phyloP scores from a whole-genome alignment of 2,888 invertebrate genomes.

The Ochropacha duplaris region DNA sequence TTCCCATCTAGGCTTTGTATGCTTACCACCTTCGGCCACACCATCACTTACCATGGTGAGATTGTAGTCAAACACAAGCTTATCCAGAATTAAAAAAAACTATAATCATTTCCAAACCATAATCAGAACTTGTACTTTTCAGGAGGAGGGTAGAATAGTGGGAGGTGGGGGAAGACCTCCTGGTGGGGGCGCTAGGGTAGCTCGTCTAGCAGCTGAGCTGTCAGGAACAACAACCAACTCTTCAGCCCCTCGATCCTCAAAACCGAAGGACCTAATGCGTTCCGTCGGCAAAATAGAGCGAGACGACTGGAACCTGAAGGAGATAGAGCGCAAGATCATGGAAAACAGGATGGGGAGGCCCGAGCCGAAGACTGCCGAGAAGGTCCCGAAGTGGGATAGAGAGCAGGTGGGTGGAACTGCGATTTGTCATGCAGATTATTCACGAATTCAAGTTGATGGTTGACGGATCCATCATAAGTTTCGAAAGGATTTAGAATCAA shows the following conservation, averaged over 20 bases:
- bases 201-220: conserved; percentile 88
- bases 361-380: conserved; percentile 85
- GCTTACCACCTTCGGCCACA: no score
- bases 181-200: conserved; percentile 64
- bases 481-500: no score
- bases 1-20: no score
- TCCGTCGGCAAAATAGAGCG: conserved; percentile 95
- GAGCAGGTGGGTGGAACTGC: conserved; percentile 85
- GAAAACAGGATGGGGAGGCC: conserved; percentile 88
- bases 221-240: conserved; percentile 83
- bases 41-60: no score
- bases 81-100: background rate
- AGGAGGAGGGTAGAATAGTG: conserved; percentile 71
- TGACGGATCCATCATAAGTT: no score
- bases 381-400: conserved; percentile 95
- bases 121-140: background rate
- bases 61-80: no score
- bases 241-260: conserved; percentile 82
- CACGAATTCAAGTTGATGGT: no score
- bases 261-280: conserved; percentile 92
- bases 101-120: background rate
- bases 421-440: no score
- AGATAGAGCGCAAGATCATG: conserved; percentile 94
- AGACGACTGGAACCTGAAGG: conserved; percentile 95
- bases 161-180: conserved; percentile 56